Percentiles rank a stretch among this genome's conserved stretches.
Evolutionary conservation across 2,797 vertebrate genomes (phyloP).

Genomic region (Sparus aurata): DNA sequence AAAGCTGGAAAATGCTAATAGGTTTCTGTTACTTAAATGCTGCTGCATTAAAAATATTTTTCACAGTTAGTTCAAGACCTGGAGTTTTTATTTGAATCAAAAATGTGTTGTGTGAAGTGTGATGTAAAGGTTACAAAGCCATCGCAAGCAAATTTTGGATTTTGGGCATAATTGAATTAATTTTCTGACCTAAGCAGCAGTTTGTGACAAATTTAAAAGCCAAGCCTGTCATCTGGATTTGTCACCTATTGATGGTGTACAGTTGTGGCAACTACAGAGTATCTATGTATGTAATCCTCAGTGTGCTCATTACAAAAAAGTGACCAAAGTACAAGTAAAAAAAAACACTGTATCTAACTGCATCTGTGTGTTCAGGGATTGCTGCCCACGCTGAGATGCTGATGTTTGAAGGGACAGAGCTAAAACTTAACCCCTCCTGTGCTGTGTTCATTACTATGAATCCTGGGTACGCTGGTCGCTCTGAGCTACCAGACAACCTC

Average conservation of each 20-base stretch:
- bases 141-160: not conserved
- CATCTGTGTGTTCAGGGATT: conserved; percentile 86
- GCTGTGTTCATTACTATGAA: conserved; percentile 97
- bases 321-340: not conserved
- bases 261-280: not conserved
- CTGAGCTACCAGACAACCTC: conserved; percentile 94
- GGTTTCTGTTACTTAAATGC: conserved; percentile 1
- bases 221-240: not conserved
- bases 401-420: conserved; percentile 92
- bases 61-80: not conserved
- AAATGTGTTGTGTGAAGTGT: not conserved
- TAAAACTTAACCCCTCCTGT: conserved; percentile 92
- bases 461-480: conserved; percentile 94
- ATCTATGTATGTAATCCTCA: not conserved
- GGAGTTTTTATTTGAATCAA: not conserved
- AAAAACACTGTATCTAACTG: not conserved
- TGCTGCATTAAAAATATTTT: not conserved
- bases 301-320: conserved; percentile 9
- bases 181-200: not conserved
- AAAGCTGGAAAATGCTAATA: conserved; percentile 28
- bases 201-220: not conserved
- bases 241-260: not conserved
- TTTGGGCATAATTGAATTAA: not conserved
- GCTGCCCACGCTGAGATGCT: conserved; percentile 85
- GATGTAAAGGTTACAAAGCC: not conserved